Evolutionary conservation across 2,888 invertebrate genomes (phyloP), one percentile per base, ranked within the genome.

Genomic region (Chydorus sphaericus): DNA sequence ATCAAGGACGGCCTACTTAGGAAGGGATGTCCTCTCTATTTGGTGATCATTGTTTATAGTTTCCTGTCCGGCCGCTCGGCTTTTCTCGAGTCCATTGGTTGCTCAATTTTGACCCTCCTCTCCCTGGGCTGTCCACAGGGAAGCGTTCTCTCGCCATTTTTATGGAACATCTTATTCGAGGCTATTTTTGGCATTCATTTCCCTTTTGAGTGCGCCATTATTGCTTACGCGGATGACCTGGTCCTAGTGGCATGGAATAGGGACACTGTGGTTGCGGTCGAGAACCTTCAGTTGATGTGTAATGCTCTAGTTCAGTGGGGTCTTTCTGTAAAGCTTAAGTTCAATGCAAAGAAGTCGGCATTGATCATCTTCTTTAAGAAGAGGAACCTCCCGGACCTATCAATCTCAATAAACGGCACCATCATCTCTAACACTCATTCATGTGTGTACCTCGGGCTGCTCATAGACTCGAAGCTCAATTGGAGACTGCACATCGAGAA

Each of bases 111-210:
- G 16, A 30, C 6, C 6, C n/a, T 18, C 8, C 8, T 39, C 7
- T 20, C 6, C 14, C 16, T 51, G 20, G 51, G 51, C 7, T 51
- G 51, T 20, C 51, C 51, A 29, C 51, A 51, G 31, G 33, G 51
- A 16, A 30, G 51, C n/a, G 51, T 51, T 16, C 31, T 51, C 8
- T 51, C 51, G n/a, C 51, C 51, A 29, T 51, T 51, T 20, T 39
- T 39, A 23, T 39, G 39, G 39, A 39, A 20, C 39, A 39, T 39
- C 39, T 23, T 39, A 23, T 18, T 11, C n/a, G 36, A 36, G 16
- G 36, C 14, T 14, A 14, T 36, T 16, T n/a, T 36, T n/a, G 16
- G 36, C 4, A 36, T 36, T 14, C 16, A 14, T 14, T 36, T n/a
- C 16, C 36, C 36, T 36, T 36, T 36, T 16, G n/a, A 14, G n/a